Conservation (phyloP, 1,140 invertebrate genomes). For the Solenopsis invicta region DNA sequence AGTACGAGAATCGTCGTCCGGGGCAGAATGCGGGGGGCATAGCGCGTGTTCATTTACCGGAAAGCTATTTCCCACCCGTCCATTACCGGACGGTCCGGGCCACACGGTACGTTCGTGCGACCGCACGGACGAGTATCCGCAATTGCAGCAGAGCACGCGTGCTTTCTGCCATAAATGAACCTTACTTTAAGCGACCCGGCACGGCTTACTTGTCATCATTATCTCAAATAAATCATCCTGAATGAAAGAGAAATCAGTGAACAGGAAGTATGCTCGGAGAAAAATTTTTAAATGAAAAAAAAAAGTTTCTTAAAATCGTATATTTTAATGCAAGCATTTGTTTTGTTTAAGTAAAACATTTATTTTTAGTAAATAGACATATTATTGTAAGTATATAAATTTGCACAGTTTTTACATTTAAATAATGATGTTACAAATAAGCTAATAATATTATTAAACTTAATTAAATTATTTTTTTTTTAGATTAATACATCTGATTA, state of each 20-base stretch:
- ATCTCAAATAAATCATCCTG: not conserved
- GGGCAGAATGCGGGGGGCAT: constrained; percentile 66
- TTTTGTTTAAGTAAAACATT: too few relatives aligned
- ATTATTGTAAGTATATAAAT: too few relatives aligned
- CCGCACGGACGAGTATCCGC: constrained; percentile 30
- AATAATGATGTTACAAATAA: too few relatives aligned
- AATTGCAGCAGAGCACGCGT: constrained; percentile 41
- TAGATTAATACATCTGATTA: too few relatives aligned
- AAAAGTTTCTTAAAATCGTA: too few relatives aligned
- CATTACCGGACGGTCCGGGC: constrained; percentile 68
- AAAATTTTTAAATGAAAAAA: too few relatives aligned
- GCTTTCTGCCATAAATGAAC: constrained; percentile 20
- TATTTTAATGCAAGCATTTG: too few relatives aligned
- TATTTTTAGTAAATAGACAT: too few relatives aligned
- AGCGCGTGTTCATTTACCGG: constrained; percentile 79
- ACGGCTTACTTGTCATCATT: not conserved
- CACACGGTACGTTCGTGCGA: constrained; percentile 30
- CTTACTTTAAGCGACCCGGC: constrained; percentile 16
- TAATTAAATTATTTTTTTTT: too few relatives aligned
- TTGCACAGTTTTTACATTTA: too few relatives aligned
- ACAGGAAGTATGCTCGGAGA: not conserved
- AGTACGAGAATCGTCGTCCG: constrained; percentile 63
- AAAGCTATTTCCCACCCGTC: constrained; percentile 77
- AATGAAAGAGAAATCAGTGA: not conserved
- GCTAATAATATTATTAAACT: too few relatives aligned